phyloP scores from a whole-genome alignment of 2,888 invertebrate genomes.

The Nephrotoma appendiculata region DNA sequence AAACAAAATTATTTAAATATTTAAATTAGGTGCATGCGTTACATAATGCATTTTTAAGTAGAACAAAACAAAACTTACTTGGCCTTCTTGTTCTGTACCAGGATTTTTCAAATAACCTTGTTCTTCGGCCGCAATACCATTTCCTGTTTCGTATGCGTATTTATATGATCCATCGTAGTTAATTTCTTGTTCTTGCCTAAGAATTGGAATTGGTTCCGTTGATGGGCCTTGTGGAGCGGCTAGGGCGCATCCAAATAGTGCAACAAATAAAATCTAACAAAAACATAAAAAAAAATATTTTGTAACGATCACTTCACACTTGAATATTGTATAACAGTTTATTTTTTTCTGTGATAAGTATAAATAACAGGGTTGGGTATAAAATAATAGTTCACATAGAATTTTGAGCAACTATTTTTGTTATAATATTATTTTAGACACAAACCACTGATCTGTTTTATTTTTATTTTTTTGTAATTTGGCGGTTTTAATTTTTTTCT shows the following conservation, averaged over 20 bases:
- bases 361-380: background rate
- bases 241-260: conserved; percentile 16
- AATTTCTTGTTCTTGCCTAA: conserved; percentile 50
- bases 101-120: conserved; percentile 42
- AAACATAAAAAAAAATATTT: background rate
- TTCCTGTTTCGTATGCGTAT: conserved; percentile 40
- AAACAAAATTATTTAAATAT: background rate
- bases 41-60: background rate
- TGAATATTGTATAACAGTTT: background rate
- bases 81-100: conserved; percentile 38
- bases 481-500: background rate
- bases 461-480: background rate
- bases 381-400: background rate
- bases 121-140: conserved; percentile 42
- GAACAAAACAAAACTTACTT: conserved; percentile 27
- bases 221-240: conserved; percentile 28
- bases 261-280: conserved; percentile 14
- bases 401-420: background rate
- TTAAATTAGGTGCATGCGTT: background rate
- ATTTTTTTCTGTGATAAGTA: background rate
- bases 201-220: conserved; percentile 48
- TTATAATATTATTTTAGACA: background rate
- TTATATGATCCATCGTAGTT: conserved; percentile 50
- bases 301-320: background rate
- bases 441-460: background rate